Percentiles rank a stretch among this genome's conserved stretches.
Evolutionary conservation across 2,888 invertebrate species (phyloP).

Genomic region (Epinotia nisella): DNA sequence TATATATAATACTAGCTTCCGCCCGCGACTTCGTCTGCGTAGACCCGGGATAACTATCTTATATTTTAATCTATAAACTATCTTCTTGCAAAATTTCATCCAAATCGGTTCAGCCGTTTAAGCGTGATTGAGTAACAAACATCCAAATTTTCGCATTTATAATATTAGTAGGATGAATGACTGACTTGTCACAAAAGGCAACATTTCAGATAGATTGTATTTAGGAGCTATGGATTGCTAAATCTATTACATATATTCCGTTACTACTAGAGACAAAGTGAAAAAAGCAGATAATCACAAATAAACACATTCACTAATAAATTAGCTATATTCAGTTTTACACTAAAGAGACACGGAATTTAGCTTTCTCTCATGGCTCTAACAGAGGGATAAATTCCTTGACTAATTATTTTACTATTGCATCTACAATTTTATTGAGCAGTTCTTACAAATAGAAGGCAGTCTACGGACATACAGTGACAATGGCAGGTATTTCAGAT

Average conservation of each 20-base stretch:
- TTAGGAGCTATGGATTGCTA: slow-evolving; percentile 8
- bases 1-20: background rate
- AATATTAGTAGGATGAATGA: background rate
- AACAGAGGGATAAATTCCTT: background rate
- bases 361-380: background rate
- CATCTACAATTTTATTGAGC: slow-evolving; percentile 34
- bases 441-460: slow-evolving; percentile 40
- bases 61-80: too few species aligned
- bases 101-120: too few species aligned
- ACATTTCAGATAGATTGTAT: background rate
- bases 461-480: slow-evolving; percentile 14
- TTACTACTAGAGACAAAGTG: background rate
- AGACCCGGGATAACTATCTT: too few species aligned
- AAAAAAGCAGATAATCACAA: background rate
- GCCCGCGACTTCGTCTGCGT: too few species aligned
- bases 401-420: slow-evolving; percentile 14
- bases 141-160: too few species aligned
- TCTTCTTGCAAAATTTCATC: too few species aligned
- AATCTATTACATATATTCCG: background rate
- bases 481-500: slow-evolving; percentile 16
- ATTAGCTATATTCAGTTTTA: background rate
- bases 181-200: slow-evolving; percentile 15
- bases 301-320: background rate
- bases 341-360: background rate
- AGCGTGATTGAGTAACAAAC: too few species aligned